These are phyloP conservation scores for Plodia interpunctella DNA, from an alignment of 1,140 invertebrate species.

Conservation along the genomic window DNA sequence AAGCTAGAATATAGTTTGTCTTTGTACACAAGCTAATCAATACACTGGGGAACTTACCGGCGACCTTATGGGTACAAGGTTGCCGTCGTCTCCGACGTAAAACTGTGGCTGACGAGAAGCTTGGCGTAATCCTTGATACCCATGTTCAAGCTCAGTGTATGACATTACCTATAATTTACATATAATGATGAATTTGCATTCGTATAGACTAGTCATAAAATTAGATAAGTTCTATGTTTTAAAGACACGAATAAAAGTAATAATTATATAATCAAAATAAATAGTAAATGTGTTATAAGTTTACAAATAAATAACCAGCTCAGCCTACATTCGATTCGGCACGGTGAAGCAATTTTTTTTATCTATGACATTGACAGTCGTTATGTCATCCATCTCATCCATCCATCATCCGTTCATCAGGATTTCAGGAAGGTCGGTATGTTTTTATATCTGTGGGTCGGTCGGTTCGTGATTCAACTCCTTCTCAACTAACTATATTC, in stretches of 20 bases:
- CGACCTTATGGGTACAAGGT: constrained; percentile 76
- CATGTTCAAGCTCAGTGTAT: constrained; percentile 92
- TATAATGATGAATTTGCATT: constrained; percentile 5
- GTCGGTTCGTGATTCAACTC: no score
- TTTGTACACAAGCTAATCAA: not conserved
- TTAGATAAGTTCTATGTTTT: not conserved
- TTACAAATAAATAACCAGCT: no score
- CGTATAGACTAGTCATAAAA: not conserved
- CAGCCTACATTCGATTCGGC: no score
- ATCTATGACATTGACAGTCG: no score
- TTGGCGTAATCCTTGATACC: constrained; percentile 88
- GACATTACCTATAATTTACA: constrained; percentile 82
- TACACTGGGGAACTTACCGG: constrained; percentile 53
- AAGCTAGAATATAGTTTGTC: not conserved
- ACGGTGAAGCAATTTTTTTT: no score
- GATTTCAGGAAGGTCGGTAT: no score
- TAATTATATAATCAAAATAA: constrained; percentile 19
- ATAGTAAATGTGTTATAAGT: no score
- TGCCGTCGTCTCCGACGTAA: constrained; percentile 81
- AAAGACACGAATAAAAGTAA: constrained; percentile 21
- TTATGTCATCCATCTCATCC: no score
- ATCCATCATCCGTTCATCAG: no score
- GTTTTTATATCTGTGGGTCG: no score
- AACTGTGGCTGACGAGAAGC: constrained; percentile 80
- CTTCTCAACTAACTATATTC: no score